Conservation (phyloP, 2,888 invertebrate species). For the Drosophila histrio region DNA sequence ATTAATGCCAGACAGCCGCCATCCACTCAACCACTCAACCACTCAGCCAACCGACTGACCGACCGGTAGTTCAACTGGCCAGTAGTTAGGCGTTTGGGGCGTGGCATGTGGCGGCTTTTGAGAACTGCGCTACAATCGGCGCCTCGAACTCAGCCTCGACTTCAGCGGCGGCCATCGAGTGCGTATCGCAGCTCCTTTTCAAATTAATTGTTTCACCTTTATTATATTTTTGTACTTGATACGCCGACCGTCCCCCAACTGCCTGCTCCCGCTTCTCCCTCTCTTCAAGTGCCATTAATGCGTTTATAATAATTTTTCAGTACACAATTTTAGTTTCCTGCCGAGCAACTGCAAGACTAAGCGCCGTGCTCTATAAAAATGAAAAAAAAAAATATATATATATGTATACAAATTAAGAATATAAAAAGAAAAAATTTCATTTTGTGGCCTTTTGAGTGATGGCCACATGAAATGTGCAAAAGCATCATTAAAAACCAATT, state of each 20-base stretch:
- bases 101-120: conserved; percentile 39
- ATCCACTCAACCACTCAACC: conserved; percentile 31
- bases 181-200: conserved; percentile 64
- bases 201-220: conserved; percentile 76
- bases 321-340: conserved; percentile 49
- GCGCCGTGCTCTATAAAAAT: conserved; percentile 18
- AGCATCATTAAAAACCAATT: conserved; percentile 78
- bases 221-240: conserved; percentile 71
- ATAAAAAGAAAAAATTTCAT: conserved; percentile 2
- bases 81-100: conserved; percentile 32
- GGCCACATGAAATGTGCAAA: conserved; percentile 70
- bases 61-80: conserved; percentile 31
- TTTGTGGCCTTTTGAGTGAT: conserved; percentile 54
- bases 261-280: background rate
- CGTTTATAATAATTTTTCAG: conserved; percentile 80
- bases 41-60: conserved; percentile 23
- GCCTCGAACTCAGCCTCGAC: conserved; percentile 42
- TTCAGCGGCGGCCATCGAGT: conserved; percentile 24
- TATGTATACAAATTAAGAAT: conserved; percentile 2
- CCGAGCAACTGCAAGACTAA: background rate
- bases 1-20: conserved; percentile 66
- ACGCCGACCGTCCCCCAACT: conserved; percentile 22
- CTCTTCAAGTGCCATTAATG: conserved; percentile 73
- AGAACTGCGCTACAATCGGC: conserved; percentile 50
- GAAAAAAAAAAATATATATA: background rate